Conservation (phyloP, 2,888 invertebrate species). For the Brachynemurus nebulosus region DNA sequence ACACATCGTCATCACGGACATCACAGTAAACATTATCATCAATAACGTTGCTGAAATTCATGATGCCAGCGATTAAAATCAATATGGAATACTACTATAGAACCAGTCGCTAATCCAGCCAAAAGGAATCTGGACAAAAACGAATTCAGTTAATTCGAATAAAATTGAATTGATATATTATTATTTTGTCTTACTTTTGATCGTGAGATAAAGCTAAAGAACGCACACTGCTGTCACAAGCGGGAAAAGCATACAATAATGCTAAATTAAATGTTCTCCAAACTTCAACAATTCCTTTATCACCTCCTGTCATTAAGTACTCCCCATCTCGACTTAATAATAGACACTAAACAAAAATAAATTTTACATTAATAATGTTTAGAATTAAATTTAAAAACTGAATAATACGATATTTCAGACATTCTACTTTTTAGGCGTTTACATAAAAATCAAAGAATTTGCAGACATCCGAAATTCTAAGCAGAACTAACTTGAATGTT, state of each 20-base stretch:
- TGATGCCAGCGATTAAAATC: constrained; percentile 99
- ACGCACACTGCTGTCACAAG: constrained; percentile 87
- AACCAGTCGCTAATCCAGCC: constrained; percentile 93
- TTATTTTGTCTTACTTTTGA: constrained; percentile 70
- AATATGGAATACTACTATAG: constrained; percentile 97
- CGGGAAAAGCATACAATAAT: constrained; percentile 93
- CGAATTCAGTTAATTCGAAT: not conserved
- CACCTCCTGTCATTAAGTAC: constrained; percentile 95
- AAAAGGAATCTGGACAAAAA: constrained; percentile 73
- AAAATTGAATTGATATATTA: not conserved
- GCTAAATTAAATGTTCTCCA: constrained; percentile 97
- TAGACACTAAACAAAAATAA: constrained; percentile 54
- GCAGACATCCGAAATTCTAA: too few species aligned
- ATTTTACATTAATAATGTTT: too few species aligned
- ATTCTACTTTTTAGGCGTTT: too few species aligned
- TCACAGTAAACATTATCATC: constrained; percentile 27
- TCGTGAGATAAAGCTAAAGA: constrained; percentile 94
- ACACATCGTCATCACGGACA: too few species aligned
- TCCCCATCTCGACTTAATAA: constrained; percentile 94
- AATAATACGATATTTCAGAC: not conserved
- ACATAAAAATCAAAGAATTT: too few species aligned
- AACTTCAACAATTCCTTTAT: constrained; percentile 93
- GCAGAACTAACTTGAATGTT: too few species aligned
- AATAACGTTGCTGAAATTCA: constrained; percentile 90
- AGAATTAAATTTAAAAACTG: not conserved